phyloP scores from a whole-genome alignment of 2,888 invertebrate genomes.

The Drosophila cognata region DNA sequence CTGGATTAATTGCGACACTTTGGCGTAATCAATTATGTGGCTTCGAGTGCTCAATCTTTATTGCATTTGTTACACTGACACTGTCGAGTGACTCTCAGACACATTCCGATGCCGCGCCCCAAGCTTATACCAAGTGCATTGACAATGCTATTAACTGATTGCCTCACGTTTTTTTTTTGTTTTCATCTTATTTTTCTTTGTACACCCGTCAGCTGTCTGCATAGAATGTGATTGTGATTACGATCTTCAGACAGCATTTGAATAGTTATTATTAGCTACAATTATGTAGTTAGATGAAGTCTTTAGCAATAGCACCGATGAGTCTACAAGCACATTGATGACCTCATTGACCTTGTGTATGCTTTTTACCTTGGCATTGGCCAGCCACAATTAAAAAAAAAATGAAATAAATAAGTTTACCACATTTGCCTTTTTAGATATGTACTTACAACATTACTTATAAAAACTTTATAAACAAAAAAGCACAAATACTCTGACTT shows the following conservation, averaged over 20 bases:
- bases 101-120: conserved; percentile 37
- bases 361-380: conserved; percentile 52
- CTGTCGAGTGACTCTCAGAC: conserved; percentile 4
- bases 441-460: conserved; percentile 50
- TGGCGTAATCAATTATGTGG: conserved; percentile 57
- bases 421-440: conserved; percentile 34
- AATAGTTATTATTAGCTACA: conserved; percentile 49
- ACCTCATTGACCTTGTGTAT: conserved; percentile 57
- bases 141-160: conserved; percentile 53
- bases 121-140: conserved; percentile 33
- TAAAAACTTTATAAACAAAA: conserved; percentile 18
- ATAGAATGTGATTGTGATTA: conserved; percentile 55
- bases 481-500: conserved; percentile 25
- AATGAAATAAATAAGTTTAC: conserved; percentile 15
- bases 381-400: conserved; percentile 14
- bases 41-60: conserved; percentile 51
- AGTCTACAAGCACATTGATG: conserved; percentile 40
- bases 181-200: conserved; percentile 4
- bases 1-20: conserved; percentile 59
- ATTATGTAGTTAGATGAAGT: conserved; percentile 52
- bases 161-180: conserved; percentile 20
- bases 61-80: conserved; percentile 49
- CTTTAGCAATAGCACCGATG: conserved; percentile 45
- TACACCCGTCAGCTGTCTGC: conserved; percentile 57
- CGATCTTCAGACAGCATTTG: conserved; percentile 49